Base-by-base conservation (phyloP, 2,113 vertebrate genomes). In the Microcebus griseorufus region DNA sequence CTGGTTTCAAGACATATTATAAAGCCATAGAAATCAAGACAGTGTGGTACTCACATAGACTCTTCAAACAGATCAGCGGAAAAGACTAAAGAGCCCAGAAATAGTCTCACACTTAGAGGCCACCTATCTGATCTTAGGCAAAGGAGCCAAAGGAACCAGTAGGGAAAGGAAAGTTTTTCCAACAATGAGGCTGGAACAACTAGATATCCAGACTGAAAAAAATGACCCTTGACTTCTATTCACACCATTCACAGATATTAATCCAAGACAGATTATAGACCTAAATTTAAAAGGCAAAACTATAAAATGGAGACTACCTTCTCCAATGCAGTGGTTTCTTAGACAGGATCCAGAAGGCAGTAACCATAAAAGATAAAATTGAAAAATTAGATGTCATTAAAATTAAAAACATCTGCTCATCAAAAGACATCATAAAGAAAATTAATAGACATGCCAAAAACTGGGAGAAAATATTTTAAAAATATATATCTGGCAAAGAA, bases 401-500 rank as follows among this genome's bases (percentile, higher is more conserved):
- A 87, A 90, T 42, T 32, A 48, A 89, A 83, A 64, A 18, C 0
- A 7, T 84, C 70, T 75, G 23, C 72, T 86, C 48, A 88, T 81
- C 42, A 39, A 79, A 92, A 80, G 55, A 65, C 25, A 60, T 60
- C n/a, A 76, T 48, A 42, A 84, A 48, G 14, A 83, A 87, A 82
- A 79, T 7, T 51, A 76, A 91, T 2, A 83, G 14, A 58, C 51
- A 53, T 5, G 18, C 3, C n/a, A 73, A 25, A 88, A 76, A 73
- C 9, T 51, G 62, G 83, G 64, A 93, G 75, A 90, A 90, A 73
- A 53, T 23, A 62, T 53, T 48, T 88, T 55, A 16, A 60, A 94
- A 88, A 83, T 73, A 83, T 3, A 0, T 80, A 85, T 73, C 27
- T 81, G 51, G 85, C 39, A 96, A 94, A 84, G 9, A 95, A 69